These are phyloP conservation scores for Synanthedon myopaeformis DNA, from an alignment of 2,888 invertebrate species.

Conservation along the genomic window DNA sequence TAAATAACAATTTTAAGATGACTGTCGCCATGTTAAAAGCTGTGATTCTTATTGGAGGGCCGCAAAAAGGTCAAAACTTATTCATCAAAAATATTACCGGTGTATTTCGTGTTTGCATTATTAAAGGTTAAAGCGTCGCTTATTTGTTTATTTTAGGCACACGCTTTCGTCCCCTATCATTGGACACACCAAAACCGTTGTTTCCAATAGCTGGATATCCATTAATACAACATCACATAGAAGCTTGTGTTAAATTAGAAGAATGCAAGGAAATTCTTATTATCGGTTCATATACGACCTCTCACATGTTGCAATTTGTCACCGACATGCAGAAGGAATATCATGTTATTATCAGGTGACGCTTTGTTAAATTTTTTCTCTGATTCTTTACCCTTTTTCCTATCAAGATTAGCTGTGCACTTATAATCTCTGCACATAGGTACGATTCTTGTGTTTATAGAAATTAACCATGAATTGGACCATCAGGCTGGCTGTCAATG, in stretches of 20 bases:
- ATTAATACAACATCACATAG: constrained; percentile 96
- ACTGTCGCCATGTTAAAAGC: constrained; percentile 77
- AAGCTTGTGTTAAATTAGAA: constrained; percentile 85
- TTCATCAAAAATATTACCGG: background rate
- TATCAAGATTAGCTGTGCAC: too few relatives aligned
- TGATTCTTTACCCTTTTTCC: too few relatives aligned
- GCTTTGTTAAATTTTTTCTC: background rate
- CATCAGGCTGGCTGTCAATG: too few relatives aligned
- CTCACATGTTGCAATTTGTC: constrained; percentile 89
- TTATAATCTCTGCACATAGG: too few relatives aligned
- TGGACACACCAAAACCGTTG: constrained; percentile 97
- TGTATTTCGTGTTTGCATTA: background rate
- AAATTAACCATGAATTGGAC: too few relatives aligned
- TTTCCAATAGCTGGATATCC: constrained; percentile 98
- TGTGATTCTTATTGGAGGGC: constrained; percentile 92
- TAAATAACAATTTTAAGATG: too few relatives aligned
- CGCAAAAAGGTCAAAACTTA: constrained; percentile 83
- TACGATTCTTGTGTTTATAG: too few relatives aligned
- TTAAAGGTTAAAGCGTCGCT: background rate
- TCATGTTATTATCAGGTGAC: constrained; percentile 80
- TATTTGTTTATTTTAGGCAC: constrained; percentile 76
- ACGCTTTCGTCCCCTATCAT: constrained; percentile 93
- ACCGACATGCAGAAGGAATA: constrained; percentile 86
- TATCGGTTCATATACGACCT: constrained; percentile 91
- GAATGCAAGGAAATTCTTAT: constrained; percentile 91